phyloP scores from a whole-genome alignment of 1,140 invertebrate genomes.

The Lucilia cuprina region DNA sequence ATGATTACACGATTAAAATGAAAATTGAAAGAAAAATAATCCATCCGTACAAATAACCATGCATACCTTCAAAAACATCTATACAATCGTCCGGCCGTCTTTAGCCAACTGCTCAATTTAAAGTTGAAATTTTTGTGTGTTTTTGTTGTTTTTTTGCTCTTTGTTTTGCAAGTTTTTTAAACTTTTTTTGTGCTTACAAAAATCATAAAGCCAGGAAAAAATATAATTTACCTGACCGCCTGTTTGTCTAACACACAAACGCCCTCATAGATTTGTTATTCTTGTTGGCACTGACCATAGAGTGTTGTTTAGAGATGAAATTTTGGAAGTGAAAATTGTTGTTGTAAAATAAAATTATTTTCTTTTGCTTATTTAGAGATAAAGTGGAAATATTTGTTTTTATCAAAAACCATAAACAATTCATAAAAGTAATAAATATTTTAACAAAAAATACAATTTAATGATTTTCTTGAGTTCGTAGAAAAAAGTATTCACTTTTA shows the following conservation, averaged over 20 bases:
- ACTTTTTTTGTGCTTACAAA: background rate
- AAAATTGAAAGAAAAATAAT: slow-evolving; percentile 2
- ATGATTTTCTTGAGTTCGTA: background rate
- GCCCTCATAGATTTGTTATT: background rate
- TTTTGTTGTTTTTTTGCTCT: background rate
- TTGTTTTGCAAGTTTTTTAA: background rate
- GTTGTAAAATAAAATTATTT: background rate
- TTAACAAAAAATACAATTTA: too few relatives aligned
- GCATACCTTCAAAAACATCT: background rate
- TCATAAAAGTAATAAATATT: background rate
- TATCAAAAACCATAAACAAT: background rate
- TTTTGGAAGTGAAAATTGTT: slow-evolving; percentile 25
- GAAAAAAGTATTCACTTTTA: background rate
- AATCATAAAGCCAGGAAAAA: background rate
- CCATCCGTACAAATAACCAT: background rate
- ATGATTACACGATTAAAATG: slow-evolving; percentile 27
- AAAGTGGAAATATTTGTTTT: slow-evolving; percentile 10
- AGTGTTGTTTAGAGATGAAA: background rate
- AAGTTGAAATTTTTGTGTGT: background rate
- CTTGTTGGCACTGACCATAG: background rate
- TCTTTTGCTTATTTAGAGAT: background rate
- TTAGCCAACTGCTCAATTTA: background rate
- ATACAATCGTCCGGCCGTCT: background rate
- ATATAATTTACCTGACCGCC: background rate
- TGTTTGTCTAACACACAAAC: slow-evolving; percentile 33